Evolutionary conservation across 2,888 invertebrate species (phyloP).

Genomic region (Erebia ligea): DNA sequence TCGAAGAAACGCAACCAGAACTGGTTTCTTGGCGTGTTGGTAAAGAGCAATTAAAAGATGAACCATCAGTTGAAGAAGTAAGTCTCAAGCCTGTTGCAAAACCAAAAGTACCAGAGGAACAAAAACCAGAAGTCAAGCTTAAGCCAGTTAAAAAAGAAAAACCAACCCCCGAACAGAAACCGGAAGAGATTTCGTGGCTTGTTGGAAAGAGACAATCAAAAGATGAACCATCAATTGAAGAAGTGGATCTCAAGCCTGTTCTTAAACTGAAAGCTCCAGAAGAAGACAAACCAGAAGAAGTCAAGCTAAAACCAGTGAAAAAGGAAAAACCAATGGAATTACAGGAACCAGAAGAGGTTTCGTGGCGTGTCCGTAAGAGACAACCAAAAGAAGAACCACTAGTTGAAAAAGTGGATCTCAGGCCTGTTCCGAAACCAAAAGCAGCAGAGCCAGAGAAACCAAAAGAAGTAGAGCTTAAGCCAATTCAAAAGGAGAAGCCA

Average conservation of each 20-base stretch:
- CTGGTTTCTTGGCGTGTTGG: slow-evolving; percentile 54
- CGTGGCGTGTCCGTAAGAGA: slow-evolving; percentile 22
- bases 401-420: slow-evolving; percentile 73
- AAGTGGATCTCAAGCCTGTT: slow-evolving; percentile 71
- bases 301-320: slow-evolving; percentile 72
- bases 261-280: slow-evolving; percentile 57
- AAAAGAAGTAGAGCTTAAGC: slow-evolving; percentile 57
- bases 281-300: slow-evolving; percentile 60
- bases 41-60: slow-evolving; percentile 55
- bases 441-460: slow-evolving; percentile 52
- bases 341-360: slow-evolving; percentile 48
- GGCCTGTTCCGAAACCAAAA: slow-evolving; percentile 62
- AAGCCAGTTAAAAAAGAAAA: slow-evolving; percentile 45
- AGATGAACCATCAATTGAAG: slow-evolving; percentile 59
- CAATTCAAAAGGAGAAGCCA: slow-evolving; percentile 42
- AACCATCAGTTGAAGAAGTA: neutral
- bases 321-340: slow-evolving; percentile 30
- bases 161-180: slow-evolving; percentile 51
- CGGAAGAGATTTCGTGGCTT: slow-evolving; percentile 53
- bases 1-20: slow-evolving; percentile 50
- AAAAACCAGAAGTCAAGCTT: slow-evolving; percentile 45
- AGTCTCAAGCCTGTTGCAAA: slow-evolving; percentile 44
- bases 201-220: slow-evolving; percentile 57
- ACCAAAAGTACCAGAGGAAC: slow-evolving; percentile 55
- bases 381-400: slow-evolving; percentile 48